These are phyloP conservation scores for Pempheris klunzingeri DNA, from an alignment of 2,797 vertebrate genomes.

Conservation along the genomic window DNA sequence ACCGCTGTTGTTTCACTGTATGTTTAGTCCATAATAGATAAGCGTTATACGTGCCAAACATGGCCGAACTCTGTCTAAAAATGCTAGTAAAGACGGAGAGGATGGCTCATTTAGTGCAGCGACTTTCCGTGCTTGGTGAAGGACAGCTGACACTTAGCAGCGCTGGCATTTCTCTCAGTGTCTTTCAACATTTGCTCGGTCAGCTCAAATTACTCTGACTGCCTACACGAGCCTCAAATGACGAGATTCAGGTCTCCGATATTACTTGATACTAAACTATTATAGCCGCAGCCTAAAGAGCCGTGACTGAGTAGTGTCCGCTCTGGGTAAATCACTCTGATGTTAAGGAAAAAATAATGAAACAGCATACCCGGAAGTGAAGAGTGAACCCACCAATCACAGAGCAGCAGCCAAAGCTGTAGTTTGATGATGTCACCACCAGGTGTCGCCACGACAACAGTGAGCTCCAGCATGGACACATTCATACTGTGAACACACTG, in stretches of 20 bases:
- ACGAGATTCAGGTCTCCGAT: too few species aligned
- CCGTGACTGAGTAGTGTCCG: background rate
- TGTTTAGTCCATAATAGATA: too few species aligned
- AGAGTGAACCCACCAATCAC: background rate
- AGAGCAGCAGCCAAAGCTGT: background rate
- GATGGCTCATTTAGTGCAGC: background rate
- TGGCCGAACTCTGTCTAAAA: background rate
- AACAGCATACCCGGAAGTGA: background rate
- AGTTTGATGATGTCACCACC: constrained; percentile 32
- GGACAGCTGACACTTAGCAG: background rate
- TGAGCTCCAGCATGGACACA: background rate
- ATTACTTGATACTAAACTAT: background rate
- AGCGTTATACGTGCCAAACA: background rate
- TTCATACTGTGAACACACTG: too few species aligned
- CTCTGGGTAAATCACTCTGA: background rate
- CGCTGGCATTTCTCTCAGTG: background rate
- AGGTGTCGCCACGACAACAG: constrained; percentile 47
- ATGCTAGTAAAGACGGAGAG: background rate
- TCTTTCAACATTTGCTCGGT: background rate
- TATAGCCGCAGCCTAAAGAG: background rate
- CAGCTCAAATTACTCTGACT: background rate
- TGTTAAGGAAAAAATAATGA: too few species aligned
- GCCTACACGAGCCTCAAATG: background rate
- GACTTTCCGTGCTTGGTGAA: background rate
- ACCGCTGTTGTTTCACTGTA: fast-evolving